Evolutionary conservation across 2,113 vertebrate species (phyloP).

Genomic region (Pollimyrus isidori): DNA sequence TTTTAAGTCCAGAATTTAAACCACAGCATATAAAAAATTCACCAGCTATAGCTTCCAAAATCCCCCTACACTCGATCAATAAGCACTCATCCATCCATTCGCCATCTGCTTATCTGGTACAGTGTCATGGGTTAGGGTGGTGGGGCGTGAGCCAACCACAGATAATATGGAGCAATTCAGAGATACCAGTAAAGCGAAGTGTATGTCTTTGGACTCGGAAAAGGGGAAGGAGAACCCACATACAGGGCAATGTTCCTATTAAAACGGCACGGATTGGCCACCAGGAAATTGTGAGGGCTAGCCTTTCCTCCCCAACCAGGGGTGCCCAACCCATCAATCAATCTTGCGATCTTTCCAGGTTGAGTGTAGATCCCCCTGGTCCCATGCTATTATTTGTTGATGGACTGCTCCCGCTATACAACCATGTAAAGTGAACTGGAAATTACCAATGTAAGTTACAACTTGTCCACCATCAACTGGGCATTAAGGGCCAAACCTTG

Average conservation of each 20-base stretch:
- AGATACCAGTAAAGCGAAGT: neutral
- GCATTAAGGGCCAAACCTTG: neutral
- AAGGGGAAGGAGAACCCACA: neutral
- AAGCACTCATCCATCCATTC: neutral
- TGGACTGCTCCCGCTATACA: neutral
- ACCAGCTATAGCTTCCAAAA: neutral
- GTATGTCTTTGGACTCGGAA: neutral
- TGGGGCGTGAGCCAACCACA: neutral
- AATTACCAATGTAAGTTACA: neutral
- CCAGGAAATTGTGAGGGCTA: neutral
- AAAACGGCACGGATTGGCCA: neutral
- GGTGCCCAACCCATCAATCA: neutral
- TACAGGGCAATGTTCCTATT: neutral
- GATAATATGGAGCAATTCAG: neutral
- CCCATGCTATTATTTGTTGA: neutral
- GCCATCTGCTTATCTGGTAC: neutral
- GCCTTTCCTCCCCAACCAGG: neutral
- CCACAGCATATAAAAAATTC: neutral
- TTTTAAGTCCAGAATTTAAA: neutral
- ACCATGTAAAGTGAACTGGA: neutral
- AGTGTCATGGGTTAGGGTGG: neutral
- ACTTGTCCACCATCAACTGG: neutral
- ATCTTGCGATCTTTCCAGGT: neutral
- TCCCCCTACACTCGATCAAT: neutral
- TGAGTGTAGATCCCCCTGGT: neutral